phyloP scores from a whole-genome alignment of 2,113 vertebrate genomes.

The Thryonomys swinderianus region DNA sequence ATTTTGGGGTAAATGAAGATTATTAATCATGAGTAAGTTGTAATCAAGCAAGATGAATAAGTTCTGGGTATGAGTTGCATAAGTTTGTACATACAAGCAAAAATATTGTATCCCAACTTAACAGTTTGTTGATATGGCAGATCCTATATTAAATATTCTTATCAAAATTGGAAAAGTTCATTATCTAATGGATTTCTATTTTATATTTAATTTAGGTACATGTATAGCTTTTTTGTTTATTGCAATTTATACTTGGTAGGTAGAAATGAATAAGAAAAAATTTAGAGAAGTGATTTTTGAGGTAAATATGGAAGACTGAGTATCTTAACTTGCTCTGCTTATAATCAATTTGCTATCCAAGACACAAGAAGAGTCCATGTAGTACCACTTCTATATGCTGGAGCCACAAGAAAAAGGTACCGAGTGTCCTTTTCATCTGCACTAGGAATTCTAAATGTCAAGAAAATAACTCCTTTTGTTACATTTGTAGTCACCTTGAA shows the following conservation, averaged over 20 bases:
- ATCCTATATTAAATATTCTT: background rate
- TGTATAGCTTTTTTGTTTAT: background rate
- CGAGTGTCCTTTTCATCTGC: background rate
- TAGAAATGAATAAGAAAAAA: background rate
- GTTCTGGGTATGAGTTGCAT: background rate
- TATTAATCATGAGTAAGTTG: background rate
- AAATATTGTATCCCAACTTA: background rate
- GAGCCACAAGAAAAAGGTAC: background rate
- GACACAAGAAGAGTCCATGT: rapidly evolving
- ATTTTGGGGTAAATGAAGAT: background rate
- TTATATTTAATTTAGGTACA: background rate
- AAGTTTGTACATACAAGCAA: background rate
- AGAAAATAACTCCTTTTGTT: background rate
- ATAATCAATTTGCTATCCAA: background rate
- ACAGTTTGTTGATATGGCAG: background rate
- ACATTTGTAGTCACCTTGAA: too few relatives aligned
- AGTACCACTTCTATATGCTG: rapidly evolving
- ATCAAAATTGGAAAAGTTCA: background rate
- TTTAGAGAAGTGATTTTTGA: background rate
- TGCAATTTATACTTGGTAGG: background rate
- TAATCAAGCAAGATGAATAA: background rate
- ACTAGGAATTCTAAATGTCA: background rate
- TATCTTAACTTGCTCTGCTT: background rate
- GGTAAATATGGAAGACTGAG: background rate
- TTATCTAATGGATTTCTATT: background rate